Evolutionary conservation across 2,888 invertebrate genomes (phyloP).

Genomic region (Drosophila neonasuta): DNA sequence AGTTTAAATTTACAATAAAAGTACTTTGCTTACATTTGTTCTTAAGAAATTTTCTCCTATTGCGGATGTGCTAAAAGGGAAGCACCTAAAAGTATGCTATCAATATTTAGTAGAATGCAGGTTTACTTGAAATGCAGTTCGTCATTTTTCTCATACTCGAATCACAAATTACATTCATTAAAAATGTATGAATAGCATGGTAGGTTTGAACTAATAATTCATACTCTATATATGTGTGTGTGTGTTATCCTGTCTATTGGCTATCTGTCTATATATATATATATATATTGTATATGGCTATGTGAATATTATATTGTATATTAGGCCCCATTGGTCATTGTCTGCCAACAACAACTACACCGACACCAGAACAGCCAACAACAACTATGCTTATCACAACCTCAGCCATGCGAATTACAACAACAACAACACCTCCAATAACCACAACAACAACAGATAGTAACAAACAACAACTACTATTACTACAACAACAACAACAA

Average conservation of each 20-base stretch:
- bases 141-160: neutral
- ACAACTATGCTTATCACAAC: constrained; percentile 44
- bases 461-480: constrained; percentile 40
- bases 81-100: neutral
- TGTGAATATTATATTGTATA: constrained; percentile 32
- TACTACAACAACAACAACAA: constrained; percentile 33
- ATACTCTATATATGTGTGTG: constrained; percentile 5
- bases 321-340: constrained; percentile 82
- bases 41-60: neutral
- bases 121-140: neutral
- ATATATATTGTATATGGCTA: constrained; percentile 23
- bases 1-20: too few relatives aligned
- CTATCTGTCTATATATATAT: constrained; percentile 6
- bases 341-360: constrained; percentile 77
- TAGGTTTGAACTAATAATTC: constrained; percentile 51
- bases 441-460: constrained; percentile 50
- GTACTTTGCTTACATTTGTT: too few relatives aligned
- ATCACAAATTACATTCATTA: neutral
- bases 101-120: neutral
- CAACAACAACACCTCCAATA: constrained; percentile 40
- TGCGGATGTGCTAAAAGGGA: neutral
- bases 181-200: neutral
- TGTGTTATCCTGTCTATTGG: constrained; percentile 6
- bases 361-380: constrained; percentile 64
- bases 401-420: constrained; percentile 48